phyloP scores from a whole-genome alignment of 1,140 invertebrate species.

The Whitmania pigra region DNA sequence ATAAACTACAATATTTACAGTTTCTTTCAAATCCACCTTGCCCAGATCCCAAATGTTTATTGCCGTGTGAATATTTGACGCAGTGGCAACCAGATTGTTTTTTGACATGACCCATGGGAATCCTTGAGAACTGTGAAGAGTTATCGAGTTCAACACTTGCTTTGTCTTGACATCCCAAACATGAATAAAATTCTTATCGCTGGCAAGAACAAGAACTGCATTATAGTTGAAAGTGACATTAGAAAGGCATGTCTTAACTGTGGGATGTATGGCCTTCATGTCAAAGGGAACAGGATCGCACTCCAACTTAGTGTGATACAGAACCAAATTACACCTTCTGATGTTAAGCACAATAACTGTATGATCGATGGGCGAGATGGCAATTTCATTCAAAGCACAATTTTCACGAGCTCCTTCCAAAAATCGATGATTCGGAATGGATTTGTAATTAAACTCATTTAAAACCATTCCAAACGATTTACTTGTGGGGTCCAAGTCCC shows the following conservation, averaged over 20 bases:
- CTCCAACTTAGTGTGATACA: constrained; percentile 11
- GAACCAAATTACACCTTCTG: constrained; percentile 20
- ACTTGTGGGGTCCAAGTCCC: constrained; percentile 19
- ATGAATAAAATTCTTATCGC: constrained; percentile 16
- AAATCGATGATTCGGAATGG: constrained; percentile 10
- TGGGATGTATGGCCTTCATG: constrained; percentile 17
- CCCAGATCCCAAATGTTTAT: constrained; percentile 25
- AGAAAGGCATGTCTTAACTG: constrained; percentile 20
- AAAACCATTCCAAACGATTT: constrained; percentile 15
- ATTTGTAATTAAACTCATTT: constrained; percentile 17
- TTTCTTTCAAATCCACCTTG: constrained; percentile 12
- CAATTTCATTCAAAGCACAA: constrained; percentile 18
- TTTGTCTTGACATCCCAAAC: constrained; percentile 18
- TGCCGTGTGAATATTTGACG: constrained; percentile 23
- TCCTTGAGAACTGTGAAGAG: constrained; percentile 16
- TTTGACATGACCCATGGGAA: constrained; percentile 20
- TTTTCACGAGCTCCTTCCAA: constrained; percentile 18
- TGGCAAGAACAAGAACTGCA: constrained; percentile 16
- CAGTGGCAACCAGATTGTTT: constrained; percentile 19
- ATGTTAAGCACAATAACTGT: constrained; percentile 22
- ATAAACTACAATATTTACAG: constrained; percentile 15
- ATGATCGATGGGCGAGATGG: constrained; percentile 13
- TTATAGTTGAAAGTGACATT: constrained; percentile 17
- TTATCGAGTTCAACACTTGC: constrained; percentile 12
- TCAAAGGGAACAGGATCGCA: constrained; percentile 10